Evolutionary conservation across 2,113 vertebrate genomes (phyloP).

Genomic region (Hemiprocne comata): DNA sequence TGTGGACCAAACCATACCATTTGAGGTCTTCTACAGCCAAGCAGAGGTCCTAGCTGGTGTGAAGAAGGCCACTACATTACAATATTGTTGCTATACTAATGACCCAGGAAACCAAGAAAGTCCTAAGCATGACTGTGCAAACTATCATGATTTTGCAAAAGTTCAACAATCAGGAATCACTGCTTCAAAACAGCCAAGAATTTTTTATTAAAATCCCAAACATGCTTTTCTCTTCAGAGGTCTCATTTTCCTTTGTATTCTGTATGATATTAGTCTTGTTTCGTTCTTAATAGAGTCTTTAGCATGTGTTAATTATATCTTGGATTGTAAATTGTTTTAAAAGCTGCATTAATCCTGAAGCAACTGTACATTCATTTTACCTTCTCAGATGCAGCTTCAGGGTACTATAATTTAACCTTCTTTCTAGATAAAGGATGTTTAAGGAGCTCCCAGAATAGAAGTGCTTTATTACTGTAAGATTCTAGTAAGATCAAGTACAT

Average conservation of each 20-base stretch:
- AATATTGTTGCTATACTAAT: background rate
- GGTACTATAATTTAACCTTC: slow-evolving; percentile 23
- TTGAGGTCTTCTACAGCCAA: background rate
- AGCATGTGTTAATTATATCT: background rate
- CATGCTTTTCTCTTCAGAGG: background rate
- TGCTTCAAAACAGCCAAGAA: background rate
- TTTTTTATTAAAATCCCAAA: background rate
- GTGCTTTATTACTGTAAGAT: slow-evolving; percentile 26
- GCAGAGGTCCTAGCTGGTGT: background rate
- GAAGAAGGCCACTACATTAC: background rate
- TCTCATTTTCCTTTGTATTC: background rate
- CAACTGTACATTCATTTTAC: slow-evolving; percentile 15
- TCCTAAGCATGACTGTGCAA: background rate
- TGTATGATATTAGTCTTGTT: background rate
- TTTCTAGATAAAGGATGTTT: slow-evolving; percentile 13
- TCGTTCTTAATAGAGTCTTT: background rate
- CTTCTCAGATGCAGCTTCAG: background rate
- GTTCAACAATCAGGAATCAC: background rate
- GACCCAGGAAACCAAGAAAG: background rate
- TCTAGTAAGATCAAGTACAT: background rate
- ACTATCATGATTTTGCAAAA: background rate
- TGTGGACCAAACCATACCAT: background rate
- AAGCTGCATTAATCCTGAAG: slow-evolving; percentile 48
- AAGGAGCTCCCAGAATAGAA: background rate
- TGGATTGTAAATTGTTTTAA: background rate